Evolutionary conservation across 1,140 invertebrate genomes (phyloP).

Genomic region (Aethina tumida): DNA sequence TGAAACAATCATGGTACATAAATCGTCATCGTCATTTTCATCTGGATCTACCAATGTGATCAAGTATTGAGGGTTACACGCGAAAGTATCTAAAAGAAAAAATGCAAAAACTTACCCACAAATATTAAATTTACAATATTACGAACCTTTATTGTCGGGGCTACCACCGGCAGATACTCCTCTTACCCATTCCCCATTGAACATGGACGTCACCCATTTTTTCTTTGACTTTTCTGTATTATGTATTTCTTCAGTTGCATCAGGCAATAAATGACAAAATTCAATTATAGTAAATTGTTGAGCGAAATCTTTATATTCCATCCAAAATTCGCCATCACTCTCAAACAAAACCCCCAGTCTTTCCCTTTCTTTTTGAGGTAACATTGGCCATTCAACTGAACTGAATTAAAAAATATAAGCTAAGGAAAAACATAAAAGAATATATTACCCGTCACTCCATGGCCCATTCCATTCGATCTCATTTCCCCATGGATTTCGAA

Average conservation of each 20-base stretch:
- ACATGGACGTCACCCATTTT: constrained; percentile 8
- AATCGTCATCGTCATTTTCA: background rate
- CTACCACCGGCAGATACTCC: constrained; percentile 6
- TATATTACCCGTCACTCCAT: constrained; percentile 78
- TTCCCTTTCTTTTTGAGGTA: constrained; percentile 76
- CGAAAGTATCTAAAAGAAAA: constrained; percentile 7
- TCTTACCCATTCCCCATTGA: constrained; percentile 8
- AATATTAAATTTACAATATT: background rate
- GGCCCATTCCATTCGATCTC: constrained; percentile 94
- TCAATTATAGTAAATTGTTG: constrained; percentile 8
- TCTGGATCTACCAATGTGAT: constrained; percentile 4
- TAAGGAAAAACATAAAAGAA: constrained; percentile 3
- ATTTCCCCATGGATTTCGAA: constrained; percentile 94
- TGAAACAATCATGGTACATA: constrained; percentile 4
- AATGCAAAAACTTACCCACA: background rate
- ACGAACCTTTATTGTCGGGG: constrained; percentile 1
- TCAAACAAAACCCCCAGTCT: constrained; percentile 71
- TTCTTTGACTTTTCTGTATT: constrained; percentile 2
- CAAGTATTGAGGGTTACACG: constrained; percentile 8
- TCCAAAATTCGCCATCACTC: constrained; percentile 96
- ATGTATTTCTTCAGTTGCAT: background rate
- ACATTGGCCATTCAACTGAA: constrained; percentile 88
- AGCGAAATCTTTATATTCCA: constrained; percentile 36
- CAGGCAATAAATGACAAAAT: constrained; percentile 11
- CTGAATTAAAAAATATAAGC: constrained; percentile 10